Evolutionary conservation across 1,140 invertebrate species (phyloP).

Genomic region (Ruditapes philippinarum): DNA sequence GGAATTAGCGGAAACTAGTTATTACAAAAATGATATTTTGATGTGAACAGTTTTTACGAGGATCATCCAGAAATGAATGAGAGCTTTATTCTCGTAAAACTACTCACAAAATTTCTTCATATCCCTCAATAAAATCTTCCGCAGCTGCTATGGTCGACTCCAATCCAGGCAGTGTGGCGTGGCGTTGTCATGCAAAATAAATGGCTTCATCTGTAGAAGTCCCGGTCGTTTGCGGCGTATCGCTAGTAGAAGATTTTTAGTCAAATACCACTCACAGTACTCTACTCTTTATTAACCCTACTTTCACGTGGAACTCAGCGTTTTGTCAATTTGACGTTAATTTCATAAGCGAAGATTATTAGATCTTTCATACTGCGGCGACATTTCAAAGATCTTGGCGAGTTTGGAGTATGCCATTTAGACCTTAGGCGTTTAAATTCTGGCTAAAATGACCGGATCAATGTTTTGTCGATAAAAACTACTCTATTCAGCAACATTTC

Average conservation of each 20-base stretch:
- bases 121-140: too few species aligned
- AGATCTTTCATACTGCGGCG: neutral
- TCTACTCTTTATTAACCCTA: neutral
- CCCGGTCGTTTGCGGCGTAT: constrained; percentile 3
- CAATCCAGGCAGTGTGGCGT: neutral
- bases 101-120: too few species aligned
- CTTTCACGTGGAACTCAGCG: neutral
- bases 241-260: neutral
- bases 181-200: neutral
- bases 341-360: neutral
- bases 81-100: too few species aligned
- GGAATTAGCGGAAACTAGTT: too few species aligned
- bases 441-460: too few species aligned
- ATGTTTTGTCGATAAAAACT: too few species aligned
- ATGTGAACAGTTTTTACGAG: too few species aligned
- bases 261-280: neutral
- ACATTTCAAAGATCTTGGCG: neutral
- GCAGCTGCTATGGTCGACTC: neutral
- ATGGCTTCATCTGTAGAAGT: neutral
- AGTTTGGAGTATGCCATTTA: neutral
- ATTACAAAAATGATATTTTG: too few species aligned
- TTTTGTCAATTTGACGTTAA: neutral
- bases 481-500: too few species aligned
- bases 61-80: too few species aligned
- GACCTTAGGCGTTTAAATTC: too few species aligned